Evolutionary conservation across 2,797 vertebrate species (phyloP), one percentile per base, ranked within the genome.

Genomic region (Uromys caudimaculatus): DNA sequence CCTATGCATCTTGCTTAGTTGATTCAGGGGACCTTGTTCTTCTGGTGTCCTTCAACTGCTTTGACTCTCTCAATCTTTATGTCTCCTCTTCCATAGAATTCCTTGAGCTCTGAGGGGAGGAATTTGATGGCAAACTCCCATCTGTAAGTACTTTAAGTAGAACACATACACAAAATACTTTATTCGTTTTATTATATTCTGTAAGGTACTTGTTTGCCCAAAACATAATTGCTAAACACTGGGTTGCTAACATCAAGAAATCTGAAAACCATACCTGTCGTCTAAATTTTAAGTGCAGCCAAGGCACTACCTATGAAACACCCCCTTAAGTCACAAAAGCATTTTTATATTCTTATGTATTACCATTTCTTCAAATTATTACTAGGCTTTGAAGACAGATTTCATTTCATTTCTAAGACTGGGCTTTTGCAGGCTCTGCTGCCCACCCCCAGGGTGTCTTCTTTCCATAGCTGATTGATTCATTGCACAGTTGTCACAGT

Each of bases 361-460:
- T 77, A 77, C 56, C 58, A 21, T 62, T 96, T 96, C 81, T 93
- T 95, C 90, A 89, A 89, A 78, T 93, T 97, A 85, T 88, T 69
- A 76, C 91, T 79, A 94, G 50, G 54, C 69, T 98, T 97, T 92
- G 88, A 97, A 96, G 90, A 93, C 41, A 90, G 41, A 82, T 96
- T 95, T 91, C 50, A 90, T 73, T 97, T 94, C 91, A 96, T 95
- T 96, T 94, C 84, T 94, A 83, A 96, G 92, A 90, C 85, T 97
- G 93, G 44, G 73, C 47, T 87, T 71, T 95, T 90, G 50, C 8
- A 44, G 52, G 64, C 89, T 93, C 41, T 93, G 78, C 38, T 78
- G 89, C 54, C 95, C 76, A 93, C 93, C 91, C 64, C 44, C 54
- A 85, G 95, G 94, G 91, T 89, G 77, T 81, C 29, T 58, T 96